These are phyloP conservation scores for Pseudococcus longispinus DNA, from an alignment of 2,888 invertebrate species.

Conservation along the genomic window DNA sequence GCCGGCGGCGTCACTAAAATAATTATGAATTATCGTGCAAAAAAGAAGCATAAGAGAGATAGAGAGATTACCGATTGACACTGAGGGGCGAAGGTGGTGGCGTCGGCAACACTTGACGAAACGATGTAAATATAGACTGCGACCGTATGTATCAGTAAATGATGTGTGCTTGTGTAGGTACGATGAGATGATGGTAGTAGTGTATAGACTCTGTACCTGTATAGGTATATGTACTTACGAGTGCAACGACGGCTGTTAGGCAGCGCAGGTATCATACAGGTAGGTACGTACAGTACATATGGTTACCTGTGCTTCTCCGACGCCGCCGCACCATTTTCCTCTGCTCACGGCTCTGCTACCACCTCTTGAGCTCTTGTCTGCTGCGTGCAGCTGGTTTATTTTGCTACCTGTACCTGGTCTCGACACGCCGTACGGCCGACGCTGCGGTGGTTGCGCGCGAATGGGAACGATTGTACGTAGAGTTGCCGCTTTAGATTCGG, in stretches of 20 bases:
- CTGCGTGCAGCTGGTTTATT: neutral
- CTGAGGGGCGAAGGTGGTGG: neutral
- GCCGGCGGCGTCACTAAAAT: neutral
- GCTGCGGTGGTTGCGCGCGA: neutral
- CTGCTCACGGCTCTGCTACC: neutral
- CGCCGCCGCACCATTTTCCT: neutral
- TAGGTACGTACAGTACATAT: neutral
- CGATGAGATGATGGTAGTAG: neutral
- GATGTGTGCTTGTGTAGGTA: neutral
- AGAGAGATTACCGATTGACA: neutral
- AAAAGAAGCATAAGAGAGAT: neutral
- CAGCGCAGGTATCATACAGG: neutral
- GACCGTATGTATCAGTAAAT: no score
- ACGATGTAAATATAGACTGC: neutral
- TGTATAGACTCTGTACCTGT: neutral
- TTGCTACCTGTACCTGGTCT: neutral
- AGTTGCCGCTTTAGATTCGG: neutral
- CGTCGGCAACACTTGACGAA: constrained; percentile 22
- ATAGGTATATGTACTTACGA: no score
- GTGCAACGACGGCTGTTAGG: neutral
- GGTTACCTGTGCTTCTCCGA: neutral
- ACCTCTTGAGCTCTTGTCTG: neutral
- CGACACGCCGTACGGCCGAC: neutral
- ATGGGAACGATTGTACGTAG: no score
- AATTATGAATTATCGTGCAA: neutral